Evolutionary conservation across 2,113 vertebrate genomes (phyloP).

Genomic region (Myxocyprinus asiaticus): DNA sequence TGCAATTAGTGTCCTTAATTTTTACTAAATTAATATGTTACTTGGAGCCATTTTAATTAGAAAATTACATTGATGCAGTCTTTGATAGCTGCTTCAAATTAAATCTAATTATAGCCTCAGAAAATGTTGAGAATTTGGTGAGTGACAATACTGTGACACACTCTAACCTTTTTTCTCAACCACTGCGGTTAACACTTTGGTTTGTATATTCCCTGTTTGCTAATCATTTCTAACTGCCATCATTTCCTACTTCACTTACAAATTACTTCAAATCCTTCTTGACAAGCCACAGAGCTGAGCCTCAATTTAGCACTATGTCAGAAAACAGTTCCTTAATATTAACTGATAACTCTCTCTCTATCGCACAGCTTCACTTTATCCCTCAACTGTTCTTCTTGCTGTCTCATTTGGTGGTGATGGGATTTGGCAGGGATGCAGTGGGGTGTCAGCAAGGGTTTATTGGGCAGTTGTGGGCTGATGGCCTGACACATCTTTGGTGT

Average conservation of each 20-base stretch:
- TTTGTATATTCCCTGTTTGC: not conserved
- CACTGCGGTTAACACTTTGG: not conserved
- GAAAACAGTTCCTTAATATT: constrained; percentile 17
- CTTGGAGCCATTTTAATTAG: not conserved
- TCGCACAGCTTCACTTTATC: constrained; percentile 2
- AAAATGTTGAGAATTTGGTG: constrained; percentile 8
- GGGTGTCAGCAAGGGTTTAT: constrained; percentile 78
- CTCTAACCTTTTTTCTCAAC: not conserved
- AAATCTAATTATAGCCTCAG: constrained; percentile 4
- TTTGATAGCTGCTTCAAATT: constrained; percentile 35
- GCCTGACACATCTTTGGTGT: constrained; percentile 59
- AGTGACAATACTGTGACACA: not conserved
- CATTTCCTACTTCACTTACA: constrained; percentile 7
- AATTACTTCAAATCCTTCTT: not conserved
- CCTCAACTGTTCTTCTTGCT: constrained; percentile 63
- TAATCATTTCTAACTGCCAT: constrained; percentile 27
- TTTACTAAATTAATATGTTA: too few species aligned
- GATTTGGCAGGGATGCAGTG: constrained; percentile 79
- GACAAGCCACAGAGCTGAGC: constrained; percentile 2
- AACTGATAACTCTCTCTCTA: not conserved
- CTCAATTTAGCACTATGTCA: constrained; percentile 1
- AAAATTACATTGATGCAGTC: constrained; percentile 6
- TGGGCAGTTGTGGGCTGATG: constrained; percentile 64
- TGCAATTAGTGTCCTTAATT: too few species aligned
- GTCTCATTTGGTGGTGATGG: constrained; percentile 66